Conservation (phyloP, 2,113 vertebrate species). For the Artemisiospiza belli region DNA sequence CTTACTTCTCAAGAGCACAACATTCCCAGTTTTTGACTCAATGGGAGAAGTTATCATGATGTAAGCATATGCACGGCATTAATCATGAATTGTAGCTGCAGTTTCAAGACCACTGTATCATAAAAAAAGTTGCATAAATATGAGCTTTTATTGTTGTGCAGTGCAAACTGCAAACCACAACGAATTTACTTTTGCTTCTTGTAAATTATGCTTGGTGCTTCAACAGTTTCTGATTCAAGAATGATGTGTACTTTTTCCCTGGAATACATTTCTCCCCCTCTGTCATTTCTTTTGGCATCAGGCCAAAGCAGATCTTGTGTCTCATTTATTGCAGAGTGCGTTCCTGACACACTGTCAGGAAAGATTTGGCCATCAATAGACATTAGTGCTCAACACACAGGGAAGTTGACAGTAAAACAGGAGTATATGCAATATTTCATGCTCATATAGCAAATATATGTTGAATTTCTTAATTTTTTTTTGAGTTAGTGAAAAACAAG, state of each 20-base stretch:
- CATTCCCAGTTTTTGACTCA: background rate
- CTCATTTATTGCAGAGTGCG: background rate
- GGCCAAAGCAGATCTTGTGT: background rate
- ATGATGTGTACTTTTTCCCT: background rate
- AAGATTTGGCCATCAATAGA: slow-evolving; percentile 14
- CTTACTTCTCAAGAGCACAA: background rate
- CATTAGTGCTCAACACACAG: background rate
- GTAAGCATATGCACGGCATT: background rate
- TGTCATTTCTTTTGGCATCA: background rate
- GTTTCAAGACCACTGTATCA: background rate
- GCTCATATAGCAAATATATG: background rate
- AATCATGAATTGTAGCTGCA: background rate
- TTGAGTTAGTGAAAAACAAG: background rate
- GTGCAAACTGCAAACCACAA: background rate
- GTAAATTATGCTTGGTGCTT: background rate
- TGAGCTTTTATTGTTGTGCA: background rate
- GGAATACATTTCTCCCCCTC: background rate
- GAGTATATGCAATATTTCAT: background rate
- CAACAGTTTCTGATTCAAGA: background rate
- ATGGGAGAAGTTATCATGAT: background rate
- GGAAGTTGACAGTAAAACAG: background rate
- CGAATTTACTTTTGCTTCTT: background rate
- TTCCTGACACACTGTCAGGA: slow-evolving; percentile 20
- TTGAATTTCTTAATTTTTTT: background rate
- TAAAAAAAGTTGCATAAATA: background rate